Evolutionary conservation across 2,797 vertebrate species (phyloP).

Genomic region (Trachurus trachurus): DNA sequence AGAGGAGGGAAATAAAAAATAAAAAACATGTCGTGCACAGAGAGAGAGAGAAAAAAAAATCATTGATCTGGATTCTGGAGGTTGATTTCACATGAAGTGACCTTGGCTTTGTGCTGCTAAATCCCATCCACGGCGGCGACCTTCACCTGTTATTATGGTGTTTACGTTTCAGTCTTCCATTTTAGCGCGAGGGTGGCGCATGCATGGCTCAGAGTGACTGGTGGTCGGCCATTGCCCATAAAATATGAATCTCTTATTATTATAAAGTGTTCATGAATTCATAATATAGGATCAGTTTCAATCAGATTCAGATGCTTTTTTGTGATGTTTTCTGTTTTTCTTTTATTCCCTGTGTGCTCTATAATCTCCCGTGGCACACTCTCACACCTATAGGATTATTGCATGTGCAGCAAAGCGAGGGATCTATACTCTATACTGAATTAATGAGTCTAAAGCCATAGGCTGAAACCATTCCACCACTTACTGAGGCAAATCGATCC

Average conservation of each 20-base stretch:
- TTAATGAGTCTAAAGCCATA: constrained; percentile 36
- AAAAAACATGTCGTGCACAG: background rate
- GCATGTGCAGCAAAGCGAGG: constrained; percentile 11
- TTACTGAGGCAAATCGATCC: constrained; percentile 61
- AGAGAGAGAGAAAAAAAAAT: background rate
- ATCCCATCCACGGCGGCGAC: constrained; percentile 38
- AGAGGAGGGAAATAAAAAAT: background rate
- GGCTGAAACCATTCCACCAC: constrained; percentile 59
- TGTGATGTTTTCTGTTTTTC: too few relatives aligned
- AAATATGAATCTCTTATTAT: constrained; percentile 42
- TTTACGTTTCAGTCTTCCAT: constrained; percentile 78
- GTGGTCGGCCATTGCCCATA: constrained; percentile 63
- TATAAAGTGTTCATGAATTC: constrained; percentile 27
- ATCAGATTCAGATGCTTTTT: background rate
- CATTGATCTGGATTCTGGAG: background rate
- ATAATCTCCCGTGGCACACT: background rate
- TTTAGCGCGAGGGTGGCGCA: constrained; percentile 59
- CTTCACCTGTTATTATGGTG: constrained; percentile 73
- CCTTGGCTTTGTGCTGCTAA: background rate
- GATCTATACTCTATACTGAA: constrained; percentile 25
- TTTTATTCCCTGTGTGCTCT: background rate
- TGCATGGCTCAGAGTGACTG: constrained; percentile 32
- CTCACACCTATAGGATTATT: background rate
- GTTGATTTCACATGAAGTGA: background rate
- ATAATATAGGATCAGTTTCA: background rate